A percentile compares a stretch with the other conserved stretches of the same genome.
Evolutionary conservation across 2,113 vertebrate species (phyloP).

Genomic region (Arenaria interpres): DNA sequence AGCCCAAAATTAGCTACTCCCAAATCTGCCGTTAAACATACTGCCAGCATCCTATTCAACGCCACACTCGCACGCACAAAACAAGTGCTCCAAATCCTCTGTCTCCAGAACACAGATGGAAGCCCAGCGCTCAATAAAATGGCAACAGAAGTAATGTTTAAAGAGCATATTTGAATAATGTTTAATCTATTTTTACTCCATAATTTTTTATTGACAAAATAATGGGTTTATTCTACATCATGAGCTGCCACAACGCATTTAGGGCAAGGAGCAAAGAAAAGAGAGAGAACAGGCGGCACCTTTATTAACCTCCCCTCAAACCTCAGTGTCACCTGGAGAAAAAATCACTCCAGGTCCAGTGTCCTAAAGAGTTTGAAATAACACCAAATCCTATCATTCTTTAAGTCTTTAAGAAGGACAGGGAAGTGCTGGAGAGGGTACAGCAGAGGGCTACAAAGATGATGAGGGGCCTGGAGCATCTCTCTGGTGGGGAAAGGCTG

Average conservation of each 20-base stretch:
- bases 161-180: background rate
- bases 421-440: too few relatives aligned
- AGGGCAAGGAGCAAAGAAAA: background rate
- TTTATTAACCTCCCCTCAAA: background rate
- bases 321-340: background rate
- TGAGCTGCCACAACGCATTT: background rate
- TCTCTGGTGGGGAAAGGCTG: too few relatives aligned
- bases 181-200: slow-evolving; percentile 44
- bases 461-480: too few relatives aligned
- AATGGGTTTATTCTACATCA: background rate
- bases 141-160: slow-evolving; percentile 4
- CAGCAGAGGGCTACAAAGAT: too few relatives aligned
- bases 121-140: slow-evolving; percentile 15
- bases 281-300: background rate
- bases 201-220: slow-evolving; percentile 45
- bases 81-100: slow-evolving; percentile 8
- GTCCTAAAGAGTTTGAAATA: background rate
- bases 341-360: background rate
- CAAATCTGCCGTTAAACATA: slow-evolving; percentile 63
- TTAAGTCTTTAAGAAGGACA: background rate
- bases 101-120: slow-evolving; percentile 2
- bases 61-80: slow-evolving; percentile 54
- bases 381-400: background rate
- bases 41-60: slow-evolving; percentile 59
- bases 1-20: slow-evolving; percentile 60